Base-by-base conservation (phyloP, 2,888 invertebrate genomes). In the Kuschelorhynchus macadamiae region DNA sequence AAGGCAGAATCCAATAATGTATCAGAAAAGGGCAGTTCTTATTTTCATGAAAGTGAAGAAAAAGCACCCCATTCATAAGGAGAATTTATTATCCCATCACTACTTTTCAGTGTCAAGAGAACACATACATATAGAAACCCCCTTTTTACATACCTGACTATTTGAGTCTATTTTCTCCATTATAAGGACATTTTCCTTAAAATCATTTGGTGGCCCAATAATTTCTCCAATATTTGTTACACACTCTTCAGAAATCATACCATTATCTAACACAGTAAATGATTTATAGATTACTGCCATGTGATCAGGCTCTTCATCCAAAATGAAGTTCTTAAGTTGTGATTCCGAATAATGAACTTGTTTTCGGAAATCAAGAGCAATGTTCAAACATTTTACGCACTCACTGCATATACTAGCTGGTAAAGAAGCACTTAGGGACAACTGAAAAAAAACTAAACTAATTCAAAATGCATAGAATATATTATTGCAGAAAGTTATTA, bases 331-430 rank as follows among this genome's bases (percentile, higher is more conserved):
- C 59, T 74, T 71, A 52, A 82, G 71, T 39, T 79, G 76, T 8
- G 70, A 21, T 46, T 83, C 81, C 0, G 80, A 77, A 53, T 77
- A 77, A 39, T 71, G 63, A 47, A 81, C 80, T 63, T 79, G 80
- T 50, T 78, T 76, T 74, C 78, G 80, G 62, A 83, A 83, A 44
- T 74, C 72, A n/a, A 76, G 49, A 7, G 81, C 77, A n/a, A 76
- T 60, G 33, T 77, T 77, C 49, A 82, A 67, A 50, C 77, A 77
- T 57, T 74, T 72, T 21, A 74, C 71, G 61, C 83, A 83, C 21
- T 77, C 72, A 30, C 74, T 74, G 47, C 83, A 83, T 17, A 83
- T 79, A 60, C 72, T 75, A 20, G 53, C 71, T n/a, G 83, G 83
- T 12, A 81, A 73, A 44, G 79, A 80, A 71, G 82, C 80, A 53